Evolutionary conservation across 1,140 invertebrate genomes (phyloP).

Genomic region (Tribolium castaneum): DNA sequence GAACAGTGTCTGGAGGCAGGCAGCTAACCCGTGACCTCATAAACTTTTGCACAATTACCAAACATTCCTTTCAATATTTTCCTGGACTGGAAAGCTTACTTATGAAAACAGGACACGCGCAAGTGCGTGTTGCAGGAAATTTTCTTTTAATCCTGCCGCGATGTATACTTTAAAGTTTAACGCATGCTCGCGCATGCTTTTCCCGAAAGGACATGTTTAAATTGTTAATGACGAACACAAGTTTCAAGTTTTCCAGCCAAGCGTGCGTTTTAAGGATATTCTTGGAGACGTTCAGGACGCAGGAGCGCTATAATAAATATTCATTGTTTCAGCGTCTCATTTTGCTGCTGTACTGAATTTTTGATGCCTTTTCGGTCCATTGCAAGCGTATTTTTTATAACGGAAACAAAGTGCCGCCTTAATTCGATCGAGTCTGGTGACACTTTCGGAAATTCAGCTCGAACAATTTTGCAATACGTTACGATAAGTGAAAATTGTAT

Average conservation of each 20-base stretch:
- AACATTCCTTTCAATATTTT: constrained; percentile 31
- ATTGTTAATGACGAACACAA: constrained; percentile 30
- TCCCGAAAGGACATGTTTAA: constrained; percentile 27
- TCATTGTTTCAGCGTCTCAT: constrained; percentile 32
- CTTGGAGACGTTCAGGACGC: constrained; percentile 1
- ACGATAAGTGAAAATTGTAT: constrained; percentile 5
- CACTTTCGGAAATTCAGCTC: neutral
- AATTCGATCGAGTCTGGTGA: neutral
- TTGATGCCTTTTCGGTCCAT: constrained; percentile 6
- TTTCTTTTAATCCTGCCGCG: constrained; percentile 23
- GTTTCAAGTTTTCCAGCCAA: constrained; percentile 14
- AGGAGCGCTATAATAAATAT: constrained; percentile 30
- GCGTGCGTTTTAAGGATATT: constrained; percentile 30
- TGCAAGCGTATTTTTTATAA: constrained; percentile 10
- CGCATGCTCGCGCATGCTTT: constrained; percentile 25
- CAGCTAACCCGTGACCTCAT: constrained; percentile 22
- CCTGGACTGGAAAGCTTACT: constrained; percentile 22
- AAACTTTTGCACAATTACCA: constrained; percentile 24
- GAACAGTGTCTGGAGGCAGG: constrained; percentile 6
- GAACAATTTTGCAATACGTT: neutral
- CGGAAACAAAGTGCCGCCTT: neutral
- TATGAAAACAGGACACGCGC: constrained; percentile 29
- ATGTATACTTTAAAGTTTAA: constrained; percentile 32
- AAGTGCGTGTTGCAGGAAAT: constrained; percentile 33
- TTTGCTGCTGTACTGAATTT: constrained; percentile 22